Evolutionary conservation across 2,888 invertebrate genomes (phyloP).

Genomic region (Cephus rjabovi): DNA sequence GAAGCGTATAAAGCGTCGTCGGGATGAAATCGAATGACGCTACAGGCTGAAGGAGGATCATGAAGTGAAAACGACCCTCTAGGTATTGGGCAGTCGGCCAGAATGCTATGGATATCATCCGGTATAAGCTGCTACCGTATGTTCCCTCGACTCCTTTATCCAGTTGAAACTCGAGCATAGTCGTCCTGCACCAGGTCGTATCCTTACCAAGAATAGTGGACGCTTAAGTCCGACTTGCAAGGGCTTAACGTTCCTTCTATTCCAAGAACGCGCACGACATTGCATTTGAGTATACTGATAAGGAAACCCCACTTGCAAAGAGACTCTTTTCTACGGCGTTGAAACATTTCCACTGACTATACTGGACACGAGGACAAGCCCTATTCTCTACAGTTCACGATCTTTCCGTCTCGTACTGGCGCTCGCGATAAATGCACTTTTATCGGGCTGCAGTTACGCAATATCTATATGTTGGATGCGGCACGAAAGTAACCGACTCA

Average conservation of each 20-base stretch:
- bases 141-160: constrained; percentile 26
- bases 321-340: not conserved
- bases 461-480: not conserved
- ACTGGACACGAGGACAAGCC: not conserved
- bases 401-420: not conserved
- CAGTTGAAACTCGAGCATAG: constrained; percentile 6
- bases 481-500: not conserved
- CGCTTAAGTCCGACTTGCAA: not conserved
- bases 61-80: constrained; percentile 39
- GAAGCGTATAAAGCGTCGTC: not conserved
- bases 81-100: constrained; percentile 38
- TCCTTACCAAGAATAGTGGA: not conserved
- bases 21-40: constrained; percentile 28
- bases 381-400: not conserved
- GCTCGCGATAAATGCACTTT: not conserved
- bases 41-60: constrained; percentile 30
- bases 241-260: not conserved
- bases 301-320: not conserved
- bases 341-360: not conserved
- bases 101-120: constrained; percentile 35
- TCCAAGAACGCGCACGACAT: not conserved
- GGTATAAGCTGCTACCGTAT: constrained; percentile 30
- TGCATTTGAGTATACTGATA: not conserved
- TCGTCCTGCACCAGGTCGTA: constrained; percentile 10
- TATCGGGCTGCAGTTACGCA: not conserved